Percentiles rank a stretch among this genome's conserved stretches.
Evolutionary conservation across 1,140 invertebrate species (phyloP).

Genomic region (Drosophila willistoni): DNA sequence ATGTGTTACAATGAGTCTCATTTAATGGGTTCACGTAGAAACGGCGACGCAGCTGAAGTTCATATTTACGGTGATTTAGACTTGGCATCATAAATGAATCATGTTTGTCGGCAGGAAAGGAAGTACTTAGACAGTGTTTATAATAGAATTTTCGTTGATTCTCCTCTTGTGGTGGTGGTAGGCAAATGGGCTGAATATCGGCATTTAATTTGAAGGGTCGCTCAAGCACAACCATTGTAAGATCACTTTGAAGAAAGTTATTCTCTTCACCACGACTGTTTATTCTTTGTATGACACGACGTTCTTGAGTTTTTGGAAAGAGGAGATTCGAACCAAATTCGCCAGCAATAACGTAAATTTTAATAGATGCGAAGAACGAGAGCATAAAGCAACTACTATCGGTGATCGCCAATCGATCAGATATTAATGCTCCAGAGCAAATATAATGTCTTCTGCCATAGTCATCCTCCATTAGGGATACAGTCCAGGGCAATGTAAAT

Average conservation of each 20-base stretch:
- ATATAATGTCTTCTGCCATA: neutral
- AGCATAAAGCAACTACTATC: neutral
- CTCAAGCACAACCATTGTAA: neutral
- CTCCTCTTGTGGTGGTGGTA: neutral
- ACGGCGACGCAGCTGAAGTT: neutral
- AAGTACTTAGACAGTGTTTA: neutral
- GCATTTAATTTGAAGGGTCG: neutral
- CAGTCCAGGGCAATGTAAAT: neutral
- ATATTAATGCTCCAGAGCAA: conserved; percentile 3
- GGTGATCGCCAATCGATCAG: neutral
- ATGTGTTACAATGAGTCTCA: neutral
- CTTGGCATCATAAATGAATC: neutral
- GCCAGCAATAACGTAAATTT: neutral
- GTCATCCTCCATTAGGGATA: neutral
- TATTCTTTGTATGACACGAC: neutral
- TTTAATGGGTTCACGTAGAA: neutral
- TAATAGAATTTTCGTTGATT: neutral
- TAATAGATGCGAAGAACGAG: neutral
- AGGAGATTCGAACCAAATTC: conserved; percentile 13
- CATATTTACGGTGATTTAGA: neutral
- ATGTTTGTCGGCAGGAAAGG: neutral
- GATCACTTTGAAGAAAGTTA: neutral
- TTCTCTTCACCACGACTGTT: neutral
- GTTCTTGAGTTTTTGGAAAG: neutral
- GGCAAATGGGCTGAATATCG: conserved; percentile 8